Evolutionary conservation across 2,888 invertebrate species (phyloP).

Genomic region (Therioaphis trifolii): DNA sequence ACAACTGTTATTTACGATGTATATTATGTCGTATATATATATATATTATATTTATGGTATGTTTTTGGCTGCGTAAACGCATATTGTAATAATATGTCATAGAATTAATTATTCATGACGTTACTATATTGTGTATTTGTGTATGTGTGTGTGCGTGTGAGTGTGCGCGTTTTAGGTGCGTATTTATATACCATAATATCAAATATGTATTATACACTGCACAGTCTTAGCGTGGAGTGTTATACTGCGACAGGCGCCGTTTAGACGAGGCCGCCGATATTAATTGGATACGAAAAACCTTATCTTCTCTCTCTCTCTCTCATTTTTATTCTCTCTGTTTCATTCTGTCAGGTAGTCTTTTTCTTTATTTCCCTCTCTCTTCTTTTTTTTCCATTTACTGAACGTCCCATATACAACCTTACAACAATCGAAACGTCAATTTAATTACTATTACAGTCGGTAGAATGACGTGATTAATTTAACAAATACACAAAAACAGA

Average conservation of each 20-base stretch:
- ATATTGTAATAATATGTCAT: too few species aligned
- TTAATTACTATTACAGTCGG: constrained; percentile 23
- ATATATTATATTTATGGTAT: too few species aligned
- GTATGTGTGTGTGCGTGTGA: not conserved
- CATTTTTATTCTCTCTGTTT: not conserved
- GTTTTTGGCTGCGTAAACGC: too few species aligned
- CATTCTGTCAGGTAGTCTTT: too few species aligned
- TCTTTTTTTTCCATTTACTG: not conserved
- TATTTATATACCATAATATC: not conserved
- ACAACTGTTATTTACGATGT: too few species aligned
- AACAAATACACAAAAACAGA: constrained; percentile 2
- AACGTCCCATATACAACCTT: not conserved
- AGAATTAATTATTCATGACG: too few species aligned
- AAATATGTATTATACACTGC: too few species aligned
- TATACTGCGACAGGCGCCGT: constrained; percentile 26
- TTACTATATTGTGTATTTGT: not conserved
- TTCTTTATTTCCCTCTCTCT: not conserved
- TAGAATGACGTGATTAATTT: constrained; percentile 23
- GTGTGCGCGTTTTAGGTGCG: not conserved
- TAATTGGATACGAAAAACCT: constrained; percentile 31
- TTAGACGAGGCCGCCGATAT: constrained; percentile 29
- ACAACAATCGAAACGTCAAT: constrained; percentile 34
- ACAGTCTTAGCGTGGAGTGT: too few species aligned
- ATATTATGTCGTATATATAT: too few species aligned
- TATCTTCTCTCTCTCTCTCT: not conserved